Percentiles rank a stretch among this genome's conserved stretches.
These are phyloP conservation scores for Scelioninae gen. 1 DNA, from an alignment of 2,888 invertebrate genomes.

Conservation along the genomic window DNA sequence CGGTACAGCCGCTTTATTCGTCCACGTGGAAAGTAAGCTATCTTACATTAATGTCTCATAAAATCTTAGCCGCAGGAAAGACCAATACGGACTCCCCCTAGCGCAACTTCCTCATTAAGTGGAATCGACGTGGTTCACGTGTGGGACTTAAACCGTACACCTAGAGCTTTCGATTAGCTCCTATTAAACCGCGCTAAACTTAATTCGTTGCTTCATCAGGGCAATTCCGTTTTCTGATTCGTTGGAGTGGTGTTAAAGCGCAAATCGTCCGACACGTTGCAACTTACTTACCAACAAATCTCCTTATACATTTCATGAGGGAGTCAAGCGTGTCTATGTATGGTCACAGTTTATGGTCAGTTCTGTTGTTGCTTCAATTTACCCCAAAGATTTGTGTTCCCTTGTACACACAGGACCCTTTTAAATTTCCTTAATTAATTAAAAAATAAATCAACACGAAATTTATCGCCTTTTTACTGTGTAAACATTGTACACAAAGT, in stretches of 20 bases:
- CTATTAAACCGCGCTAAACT: constrained; percentile 61
- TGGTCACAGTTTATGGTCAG: constrained; percentile 51
- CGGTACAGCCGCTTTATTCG: constrained; percentile 71
- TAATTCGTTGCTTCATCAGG: constrained; percentile 65
- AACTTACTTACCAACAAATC: constrained; percentile 57
- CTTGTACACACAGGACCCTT: not conserved
- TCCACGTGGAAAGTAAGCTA: constrained; percentile 67
- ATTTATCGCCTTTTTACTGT: not conserved
- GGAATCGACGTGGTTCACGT: constrained; percentile 59
- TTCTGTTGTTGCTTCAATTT: constrained; percentile 37
- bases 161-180: constrained; percentile 67
- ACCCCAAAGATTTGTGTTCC: constrained; percentile 14
- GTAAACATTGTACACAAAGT: not conserved
- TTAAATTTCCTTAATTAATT: constrained; percentile 36
- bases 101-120: constrained; percentile 66
- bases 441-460: constrained; percentile 14
- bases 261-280: constrained; percentile 57
- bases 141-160: constrained; percentile 56
- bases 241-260: constrained; percentile 65
- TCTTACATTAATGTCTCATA: constrained; percentile 74
- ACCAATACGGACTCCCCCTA: constrained; percentile 53
- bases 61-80: constrained; percentile 69
- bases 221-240: constrained; percentile 58
- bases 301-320: constrained; percentile 42
- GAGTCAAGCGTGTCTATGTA: constrained; percentile 23